Evolutionary conservation across 2,113 vertebrate species (phyloP).

Genomic region (Notiomystis cincta): DNA sequence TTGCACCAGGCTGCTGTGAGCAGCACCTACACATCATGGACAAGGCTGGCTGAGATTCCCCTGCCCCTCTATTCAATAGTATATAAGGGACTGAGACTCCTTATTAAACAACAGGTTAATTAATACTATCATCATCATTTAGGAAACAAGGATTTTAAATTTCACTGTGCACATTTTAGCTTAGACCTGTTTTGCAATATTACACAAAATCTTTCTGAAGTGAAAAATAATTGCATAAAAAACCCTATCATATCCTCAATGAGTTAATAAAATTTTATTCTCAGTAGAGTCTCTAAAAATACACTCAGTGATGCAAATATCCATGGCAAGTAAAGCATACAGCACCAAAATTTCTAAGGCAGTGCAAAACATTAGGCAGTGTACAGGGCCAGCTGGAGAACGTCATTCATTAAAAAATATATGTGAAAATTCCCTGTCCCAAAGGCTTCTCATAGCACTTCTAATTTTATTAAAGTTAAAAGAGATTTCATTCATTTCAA

Average conservation of each 20-base stretch:
- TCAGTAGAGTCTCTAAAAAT: background rate
- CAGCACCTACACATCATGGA: background rate
- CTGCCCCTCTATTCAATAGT: background rate
- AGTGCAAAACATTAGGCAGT: background rate
- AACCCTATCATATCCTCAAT: background rate
- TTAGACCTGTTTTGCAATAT: background rate
- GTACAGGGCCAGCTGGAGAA: background rate
- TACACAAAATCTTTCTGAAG: background rate
- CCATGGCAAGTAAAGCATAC: background rate
- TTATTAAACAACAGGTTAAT: background rate
- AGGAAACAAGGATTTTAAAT: background rate
- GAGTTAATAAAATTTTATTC: constrained; percentile 34
- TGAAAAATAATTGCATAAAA: constrained; percentile 15
- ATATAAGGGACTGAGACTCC: background rate
- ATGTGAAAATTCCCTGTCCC: background rate
- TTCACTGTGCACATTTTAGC: background rate
- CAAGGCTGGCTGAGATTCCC: background rate
- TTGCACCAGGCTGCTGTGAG: background rate
- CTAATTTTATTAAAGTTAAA: constrained; percentile 21
- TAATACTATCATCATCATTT: background rate
- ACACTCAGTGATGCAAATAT: background rate
- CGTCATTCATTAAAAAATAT: background rate
- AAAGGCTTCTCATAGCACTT: constrained; percentile 12
- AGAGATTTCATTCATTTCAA: constrained; percentile 11
- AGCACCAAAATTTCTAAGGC: background rate